phyloP scores from a whole-genome alignment of 2,797 vertebrate genomes.

The Epinephelus awoara region DNA sequence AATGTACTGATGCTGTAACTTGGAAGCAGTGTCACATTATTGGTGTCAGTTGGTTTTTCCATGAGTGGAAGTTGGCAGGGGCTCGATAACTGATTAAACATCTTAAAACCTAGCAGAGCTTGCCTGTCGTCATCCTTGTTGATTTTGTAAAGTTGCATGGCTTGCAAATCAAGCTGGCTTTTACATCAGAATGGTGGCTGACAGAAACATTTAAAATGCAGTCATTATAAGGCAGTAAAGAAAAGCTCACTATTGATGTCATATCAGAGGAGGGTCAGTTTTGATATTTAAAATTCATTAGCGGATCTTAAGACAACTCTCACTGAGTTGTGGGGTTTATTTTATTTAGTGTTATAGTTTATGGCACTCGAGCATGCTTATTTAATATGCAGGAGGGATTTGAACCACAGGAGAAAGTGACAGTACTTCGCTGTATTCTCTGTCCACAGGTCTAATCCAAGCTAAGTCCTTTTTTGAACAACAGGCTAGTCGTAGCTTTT shows the following conservation, averaged over 20 bases:
- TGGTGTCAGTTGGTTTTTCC: slow-evolving; percentile 34
- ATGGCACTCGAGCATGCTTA: not conserved
- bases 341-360: not conserved
- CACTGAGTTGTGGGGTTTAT: not conserved
- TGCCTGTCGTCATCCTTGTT: slow-evolving; percentile 34
- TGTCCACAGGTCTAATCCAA: slow-evolving; percentile 3
- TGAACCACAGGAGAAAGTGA: slow-evolving; percentile 6
- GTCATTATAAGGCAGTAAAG: not conserved
- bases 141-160: slow-evolving; percentile 32
- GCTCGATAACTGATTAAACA: slow-evolving; percentile 42
- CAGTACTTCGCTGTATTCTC: slow-evolving; percentile 11
- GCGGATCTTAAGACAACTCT: not conserved
- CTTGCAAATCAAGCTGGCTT: slow-evolving; percentile 32
- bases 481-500: not conserved
- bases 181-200: slow-evolving; percentile 1
- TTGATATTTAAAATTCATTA: not conserved
- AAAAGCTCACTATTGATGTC: not conserved
- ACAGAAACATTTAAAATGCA: not conserved
- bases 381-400: not conserved
- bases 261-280: not conserved
- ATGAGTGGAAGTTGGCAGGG: slow-evolving; percentile 33
- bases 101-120: slow-evolving; percentile 38
- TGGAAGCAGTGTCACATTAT: slow-evolving; percentile 41
- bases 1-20: slow-evolving; percentile 34
- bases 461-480: slow-evolving; percentile 1